phyloP scores from a whole-genome alignment of 92 coral and sea anemone genomes.

The Muricea muricata region DNA sequence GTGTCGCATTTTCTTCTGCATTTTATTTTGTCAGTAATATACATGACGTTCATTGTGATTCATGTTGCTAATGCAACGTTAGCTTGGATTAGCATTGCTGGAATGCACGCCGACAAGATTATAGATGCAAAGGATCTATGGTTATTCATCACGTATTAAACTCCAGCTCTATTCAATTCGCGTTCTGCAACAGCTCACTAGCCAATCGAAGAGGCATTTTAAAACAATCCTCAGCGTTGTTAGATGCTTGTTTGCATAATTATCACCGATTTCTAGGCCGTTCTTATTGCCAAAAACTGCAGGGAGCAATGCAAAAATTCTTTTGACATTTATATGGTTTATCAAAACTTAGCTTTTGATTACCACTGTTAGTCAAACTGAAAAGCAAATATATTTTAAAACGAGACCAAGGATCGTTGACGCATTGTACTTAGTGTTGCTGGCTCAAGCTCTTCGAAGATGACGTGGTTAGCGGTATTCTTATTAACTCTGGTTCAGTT shows the following conservation, averaged over 20 bases:
- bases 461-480: neutral
- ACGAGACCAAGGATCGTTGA: neutral
- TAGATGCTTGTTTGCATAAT: constrained; percentile 1
- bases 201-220: neutral
- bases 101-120: constrained; percentile 4
- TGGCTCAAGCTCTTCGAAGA: no score
- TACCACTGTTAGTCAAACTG: neutral
- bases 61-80: no score
- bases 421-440: no score
- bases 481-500: constrained; percentile 12
- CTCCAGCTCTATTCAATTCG: constrained; percentile 21
- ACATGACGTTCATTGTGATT: no score
- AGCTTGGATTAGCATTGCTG: no score
- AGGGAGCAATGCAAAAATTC: constrained; percentile 33
- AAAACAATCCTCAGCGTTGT: neutral
- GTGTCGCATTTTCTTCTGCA: no score
- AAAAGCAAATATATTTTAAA: neutral
- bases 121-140: neutral
- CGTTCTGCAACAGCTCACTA: constrained; percentile 34
- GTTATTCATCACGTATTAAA: neutral
- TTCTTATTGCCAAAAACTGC: neutral
- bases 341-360: neutral
- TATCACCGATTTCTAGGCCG: constrained; percentile 10
- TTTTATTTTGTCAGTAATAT: no score
- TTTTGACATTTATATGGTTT: neutral